Evolutionary conservation across 2,113 vertebrate species (phyloP).

Genomic region (Ictalurus punctatus): DNA sequence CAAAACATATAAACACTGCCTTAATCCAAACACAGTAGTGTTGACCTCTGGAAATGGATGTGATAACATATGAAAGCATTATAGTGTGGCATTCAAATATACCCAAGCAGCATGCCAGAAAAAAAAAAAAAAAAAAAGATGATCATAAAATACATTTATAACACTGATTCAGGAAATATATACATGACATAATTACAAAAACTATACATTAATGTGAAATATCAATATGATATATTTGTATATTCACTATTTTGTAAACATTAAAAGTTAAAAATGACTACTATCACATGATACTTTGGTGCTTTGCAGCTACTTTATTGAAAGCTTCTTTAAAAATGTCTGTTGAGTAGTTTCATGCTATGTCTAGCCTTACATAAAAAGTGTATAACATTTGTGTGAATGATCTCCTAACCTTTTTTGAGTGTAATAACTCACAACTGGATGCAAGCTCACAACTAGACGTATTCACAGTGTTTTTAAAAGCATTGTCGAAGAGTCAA

Average conservation of each 20-base stretch:
- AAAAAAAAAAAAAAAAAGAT: slow-evolving; percentile 35
- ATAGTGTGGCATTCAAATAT: slow-evolving; percentile 53
- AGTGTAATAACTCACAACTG: slow-evolving; percentile 24
- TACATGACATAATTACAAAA: slow-evolving; percentile 64
- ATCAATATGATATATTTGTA: slow-evolving; percentile 82
- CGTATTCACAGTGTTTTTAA: slow-evolving; percentile 66
- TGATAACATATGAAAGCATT: slow-evolving; percentile 39
- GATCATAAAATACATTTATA: slow-evolving; percentile 51
- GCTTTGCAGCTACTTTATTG: slow-evolving; percentile 64
- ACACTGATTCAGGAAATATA: slow-evolving; percentile 54
- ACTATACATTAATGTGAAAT: slow-evolving; percentile 71
- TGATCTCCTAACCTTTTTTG: slow-evolving; percentile 43
- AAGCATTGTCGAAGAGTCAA: slow-evolving; percentile 46
- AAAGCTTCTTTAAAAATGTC: slow-evolving; percentile 47
- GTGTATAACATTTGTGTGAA: slow-evolving; percentile 47
- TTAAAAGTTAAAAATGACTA: slow-evolving; percentile 58
- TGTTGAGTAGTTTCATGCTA: slow-evolving; percentile 40
- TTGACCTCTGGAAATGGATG: slow-evolving; percentile 34
- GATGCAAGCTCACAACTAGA: slow-evolving; percentile 49
- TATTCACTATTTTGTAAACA: slow-evolving; percentile 67
- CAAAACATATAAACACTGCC: slow-evolving; percentile 20
- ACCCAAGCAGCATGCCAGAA: slow-evolving; percentile 60
- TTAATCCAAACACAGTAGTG: slow-evolving; percentile 43
- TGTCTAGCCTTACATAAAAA: slow-evolving; percentile 51
- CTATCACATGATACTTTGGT: slow-evolving; percentile 74